Base-by-base conservation (phyloP, 2,888 invertebrate species). In the Caenorhabditis wallacei region DNA sequence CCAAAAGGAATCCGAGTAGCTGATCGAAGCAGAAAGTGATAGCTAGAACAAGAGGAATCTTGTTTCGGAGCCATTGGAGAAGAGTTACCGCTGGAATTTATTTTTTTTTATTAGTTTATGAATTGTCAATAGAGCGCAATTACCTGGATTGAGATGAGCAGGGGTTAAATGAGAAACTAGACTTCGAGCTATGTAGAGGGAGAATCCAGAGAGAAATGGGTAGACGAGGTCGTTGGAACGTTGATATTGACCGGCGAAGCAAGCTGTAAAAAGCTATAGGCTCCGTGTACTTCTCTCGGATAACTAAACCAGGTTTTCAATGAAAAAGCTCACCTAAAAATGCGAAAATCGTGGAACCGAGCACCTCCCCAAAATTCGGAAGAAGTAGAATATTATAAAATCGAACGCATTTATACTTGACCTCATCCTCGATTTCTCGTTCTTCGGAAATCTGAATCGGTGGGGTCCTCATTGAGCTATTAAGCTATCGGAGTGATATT, bases 311-410 rank as follows among this genome's bases (percentile, higher is more conserved):
- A n/a, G n/a, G n/a, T n/a, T n/a, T n/a, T n/a, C 10, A 43, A 43
- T 18, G 18, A 48, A 35, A 18, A 61, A 16, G 56, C 74, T 69
- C n/a, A 82, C 82, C 66, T 20, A 76, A 35, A 56, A 82, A 82
- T 2, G 76, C 51, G 26, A 82, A 82, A 13, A 82, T 18, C 8
- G 72, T 5, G 1, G 54, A 26, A 24, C 82, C 82, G 3, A 82
- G 5, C 35, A 82, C 74, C 20, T 82, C 82, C 18, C 82, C 82
- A 40, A 82, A 72, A 46, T 79, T 79, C 22, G 82, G 82, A 7
- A 61, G 72, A 57, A 82, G 53, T 7, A 82, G 20, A 8, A 64
- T 26, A 56, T 78, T 82, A 57, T 74, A 69, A 30, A 82, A 82
- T 11, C 22, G 22, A 8, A 30, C 18, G 10, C 61, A 43, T 35